These are phyloP conservation scores for Chiroxiphia lanceolata DNA, from an alignment of 2,797 vertebrate species.

Conservation along the genomic window DNA sequence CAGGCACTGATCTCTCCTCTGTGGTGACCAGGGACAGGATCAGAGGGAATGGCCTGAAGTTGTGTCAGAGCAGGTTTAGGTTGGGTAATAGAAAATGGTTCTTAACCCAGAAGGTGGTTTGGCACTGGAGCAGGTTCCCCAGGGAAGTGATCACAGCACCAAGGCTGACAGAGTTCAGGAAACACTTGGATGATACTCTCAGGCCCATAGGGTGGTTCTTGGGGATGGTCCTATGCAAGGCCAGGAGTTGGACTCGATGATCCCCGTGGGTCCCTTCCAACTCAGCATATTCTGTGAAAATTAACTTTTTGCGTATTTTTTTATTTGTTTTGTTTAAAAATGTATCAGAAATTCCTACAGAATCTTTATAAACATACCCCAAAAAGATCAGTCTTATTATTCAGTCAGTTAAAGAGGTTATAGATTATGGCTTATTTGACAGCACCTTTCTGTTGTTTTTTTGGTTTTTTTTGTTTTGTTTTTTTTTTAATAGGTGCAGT, in stretches of 20 bases:
- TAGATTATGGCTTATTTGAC: not conserved
- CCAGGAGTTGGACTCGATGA: too few relatives aligned
- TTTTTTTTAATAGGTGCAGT: too few relatives aligned
- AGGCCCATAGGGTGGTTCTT: not conserved
- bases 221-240: not conserved
- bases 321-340: not conserved
- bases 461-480: rapidly evolving
- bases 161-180: not conserved
- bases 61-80: not conserved
- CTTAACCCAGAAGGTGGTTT: not conserved
- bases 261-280: not conserved
- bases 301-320: not conserved
- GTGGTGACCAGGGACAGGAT: not conserved
- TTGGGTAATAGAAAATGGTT: not conserved
- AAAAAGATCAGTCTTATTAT: not conserved
- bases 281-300: not conserved
- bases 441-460: not conserved
- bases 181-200: not conserved
- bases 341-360: not conserved
- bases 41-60: not conserved
- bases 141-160: not conserved
- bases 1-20: too few relatives aligned
- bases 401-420: not conserved
- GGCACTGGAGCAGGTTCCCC: not conserved
- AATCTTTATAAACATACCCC: not conserved